phyloP scores from a whole-genome alignment of 2,888 invertebrate species.

The Theodoxus fluviatilis region DNA sequence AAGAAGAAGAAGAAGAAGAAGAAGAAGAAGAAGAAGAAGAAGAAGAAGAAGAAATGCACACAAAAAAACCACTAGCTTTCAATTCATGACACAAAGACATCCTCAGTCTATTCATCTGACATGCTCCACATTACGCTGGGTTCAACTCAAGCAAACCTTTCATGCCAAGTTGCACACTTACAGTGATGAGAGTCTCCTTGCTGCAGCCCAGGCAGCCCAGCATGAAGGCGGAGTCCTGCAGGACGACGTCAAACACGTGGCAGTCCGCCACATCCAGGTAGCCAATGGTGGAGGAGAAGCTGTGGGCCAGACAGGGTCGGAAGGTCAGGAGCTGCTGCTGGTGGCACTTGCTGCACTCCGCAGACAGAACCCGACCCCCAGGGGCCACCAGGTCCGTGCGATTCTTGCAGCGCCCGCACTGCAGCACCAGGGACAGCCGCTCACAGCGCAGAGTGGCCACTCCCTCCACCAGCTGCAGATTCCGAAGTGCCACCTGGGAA shows the following conservation, averaged over 20 bases:
- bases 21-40: background rate
- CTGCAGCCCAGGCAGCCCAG: conserved; percentile 63
- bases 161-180: conserved; percentile 40
- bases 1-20: background rate
- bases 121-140: too few species aligned
- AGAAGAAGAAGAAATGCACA: background rate
- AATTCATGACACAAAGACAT: too few species aligned
- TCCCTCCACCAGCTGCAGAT: conserved; percentile 56
- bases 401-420: conserved; percentile 57
- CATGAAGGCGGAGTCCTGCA: conserved; percentile 58
- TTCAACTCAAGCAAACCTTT: too few species aligned
- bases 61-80: background rate
- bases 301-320: conserved; percentile 58
- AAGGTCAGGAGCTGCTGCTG: conserved; percentile 51
- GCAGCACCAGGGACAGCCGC: conserved; percentile 52
- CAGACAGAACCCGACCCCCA: conserved; percentile 45
- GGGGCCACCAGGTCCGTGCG: conserved; percentile 52
- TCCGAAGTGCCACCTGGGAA: conserved; percentile 51
- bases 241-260: conserved; percentile 60
- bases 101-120: too few species aligned
- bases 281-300: conserved; percentile 59
- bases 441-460: conserved; percentile 55
- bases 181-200: conserved; percentile 58
- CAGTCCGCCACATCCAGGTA: conserved; percentile 63
- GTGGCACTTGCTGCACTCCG: conserved; percentile 59